These are phyloP conservation scores for Steinernema hermaphroditum DNA, from an alignment of 2,888 invertebrate species.

Conservation along the genomic window DNA sequence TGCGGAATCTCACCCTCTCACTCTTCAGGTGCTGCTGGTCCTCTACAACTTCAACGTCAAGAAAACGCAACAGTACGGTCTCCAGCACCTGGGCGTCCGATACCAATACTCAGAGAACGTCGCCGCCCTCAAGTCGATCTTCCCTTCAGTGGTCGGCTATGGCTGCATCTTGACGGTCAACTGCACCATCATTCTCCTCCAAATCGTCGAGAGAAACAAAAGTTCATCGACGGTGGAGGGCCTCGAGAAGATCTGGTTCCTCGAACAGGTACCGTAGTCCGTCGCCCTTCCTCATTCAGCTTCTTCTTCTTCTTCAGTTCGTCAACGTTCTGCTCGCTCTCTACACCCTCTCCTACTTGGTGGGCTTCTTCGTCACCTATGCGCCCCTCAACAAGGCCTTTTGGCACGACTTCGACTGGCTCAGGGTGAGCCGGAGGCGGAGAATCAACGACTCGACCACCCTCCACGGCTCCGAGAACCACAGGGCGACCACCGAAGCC, in stretches of 20 bases:
- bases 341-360: constrained; percentile 4
- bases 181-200: background rate
- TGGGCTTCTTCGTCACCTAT: background rate
- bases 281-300: background rate
- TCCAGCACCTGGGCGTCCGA: constrained; percentile 14
- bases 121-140: constrained; percentile 24
- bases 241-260: constrained; percentile 7
- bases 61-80: constrained; percentile 8
- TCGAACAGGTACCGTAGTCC: background rate
- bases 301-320: background rate
- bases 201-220: background rate
- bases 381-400: constrained; percentile 19
- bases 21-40: constrained; percentile 24
- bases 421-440: background rate
- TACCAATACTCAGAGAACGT: constrained; percentile 33
- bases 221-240: background rate
- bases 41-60: constrained; percentile 34
- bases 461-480: background rate
- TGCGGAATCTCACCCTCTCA: background rate
- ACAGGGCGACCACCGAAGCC: background rate
- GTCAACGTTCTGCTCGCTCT: background rate
- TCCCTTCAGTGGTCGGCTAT: constrained; percentile 30
- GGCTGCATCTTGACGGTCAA: constrained; percentile 27
- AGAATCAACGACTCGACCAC: background rate
- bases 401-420: constrained; percentile 6